phyloP scores from a whole-genome alignment of 2,797 vertebrate species.

The Rousettus madagascariensis region DNA sequence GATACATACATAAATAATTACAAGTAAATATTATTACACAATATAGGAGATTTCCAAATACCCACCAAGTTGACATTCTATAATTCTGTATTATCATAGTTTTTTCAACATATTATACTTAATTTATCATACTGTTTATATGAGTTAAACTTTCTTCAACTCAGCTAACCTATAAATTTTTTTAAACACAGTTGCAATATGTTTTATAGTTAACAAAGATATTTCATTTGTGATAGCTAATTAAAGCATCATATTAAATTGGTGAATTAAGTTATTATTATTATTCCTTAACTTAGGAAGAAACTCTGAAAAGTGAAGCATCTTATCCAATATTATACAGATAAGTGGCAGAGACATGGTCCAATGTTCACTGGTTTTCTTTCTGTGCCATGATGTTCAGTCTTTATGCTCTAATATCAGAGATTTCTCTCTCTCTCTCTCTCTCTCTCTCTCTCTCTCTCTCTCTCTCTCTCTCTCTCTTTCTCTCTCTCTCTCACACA shows the following conservation, averaged over 20 bases:
- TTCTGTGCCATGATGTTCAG: not conserved
- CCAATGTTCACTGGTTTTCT: not conserved
- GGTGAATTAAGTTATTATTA: not conserved
- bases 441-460: not conserved
- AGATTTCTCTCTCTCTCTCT: too few species aligned
- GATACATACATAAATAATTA: not conserved
- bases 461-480: not conserved
- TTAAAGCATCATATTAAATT: not conserved
- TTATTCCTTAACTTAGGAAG: not conserved
- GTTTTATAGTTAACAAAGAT: not conserved
- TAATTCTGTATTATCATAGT: not conserved
- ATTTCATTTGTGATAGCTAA: not conserved
- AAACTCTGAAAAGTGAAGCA: not conserved
- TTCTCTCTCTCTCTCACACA: too few species aligned
- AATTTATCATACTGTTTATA: not conserved
- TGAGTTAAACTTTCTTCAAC: not conserved
- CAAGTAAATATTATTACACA: not conserved
- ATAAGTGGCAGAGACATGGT: not conserved
- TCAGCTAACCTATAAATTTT: not conserved
- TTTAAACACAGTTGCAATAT: not conserved
- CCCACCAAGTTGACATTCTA: not conserved
- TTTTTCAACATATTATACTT: not conserved
- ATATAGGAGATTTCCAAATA: not conserved
- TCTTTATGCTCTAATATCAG: not conserved
- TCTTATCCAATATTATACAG: not conserved